A percentile compares a stretch with the other conserved stretches of the same genome.
Conservation (phyloP, 2,797 vertebrate genomes). For the Hylomyscus alleni region DNA sequence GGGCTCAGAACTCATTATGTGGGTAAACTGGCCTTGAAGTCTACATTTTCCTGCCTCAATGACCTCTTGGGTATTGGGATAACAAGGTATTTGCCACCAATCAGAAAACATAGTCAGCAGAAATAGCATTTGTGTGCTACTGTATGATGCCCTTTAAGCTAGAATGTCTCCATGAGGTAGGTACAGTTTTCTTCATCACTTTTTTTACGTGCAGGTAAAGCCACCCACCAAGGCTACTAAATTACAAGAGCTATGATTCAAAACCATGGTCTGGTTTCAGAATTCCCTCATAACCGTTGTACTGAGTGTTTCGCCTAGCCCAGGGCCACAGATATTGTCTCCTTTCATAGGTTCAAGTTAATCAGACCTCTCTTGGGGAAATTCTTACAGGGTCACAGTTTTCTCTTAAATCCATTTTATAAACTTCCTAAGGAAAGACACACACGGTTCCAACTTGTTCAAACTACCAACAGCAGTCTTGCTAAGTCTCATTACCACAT, state of each 20-base stretch:
- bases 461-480: background rate
- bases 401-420: background rate
- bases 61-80: background rate
- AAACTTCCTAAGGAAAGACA: background rate
- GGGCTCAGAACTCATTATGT: background rate
- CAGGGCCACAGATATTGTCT: background rate
- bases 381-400: background rate
- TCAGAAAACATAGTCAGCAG: background rate
- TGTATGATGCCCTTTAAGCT: background rate
- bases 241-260: slow-evolving; percentile 11
- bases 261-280: slow-evolving; percentile 5
- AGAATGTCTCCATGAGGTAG: background rate
- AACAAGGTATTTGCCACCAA: background rate
- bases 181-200: slow-evolving; percentile 36
- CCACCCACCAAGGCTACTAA: background rate
- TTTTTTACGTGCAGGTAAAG: slow-evolving; percentile 26
- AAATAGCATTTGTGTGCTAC: background rate
- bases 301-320: background rate
- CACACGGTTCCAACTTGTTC: background rate
- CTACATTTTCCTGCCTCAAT: background rate
- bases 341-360: background rate
- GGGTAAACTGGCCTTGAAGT: background rate
- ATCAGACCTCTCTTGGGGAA: background rate
- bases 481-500: background rate
- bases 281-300: background rate